Evolutionary conservation across 2,113 vertebrate genomes (phyloP), one percentile per base, ranked within the genome.

Genomic region (Strix aluco): DNA sequence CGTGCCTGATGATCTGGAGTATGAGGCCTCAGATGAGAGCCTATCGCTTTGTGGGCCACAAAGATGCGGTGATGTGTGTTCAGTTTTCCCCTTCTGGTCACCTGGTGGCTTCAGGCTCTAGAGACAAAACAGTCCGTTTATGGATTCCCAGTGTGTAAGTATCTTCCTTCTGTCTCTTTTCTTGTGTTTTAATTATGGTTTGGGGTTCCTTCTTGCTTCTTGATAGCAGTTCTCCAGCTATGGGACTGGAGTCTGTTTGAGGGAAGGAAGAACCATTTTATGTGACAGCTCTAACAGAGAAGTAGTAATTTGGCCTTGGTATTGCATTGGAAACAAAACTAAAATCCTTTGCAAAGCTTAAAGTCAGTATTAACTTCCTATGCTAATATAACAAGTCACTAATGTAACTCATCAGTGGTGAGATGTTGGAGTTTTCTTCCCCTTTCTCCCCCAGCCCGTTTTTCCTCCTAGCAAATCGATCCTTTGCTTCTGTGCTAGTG

Each of bases 1-100:
- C 99, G 0, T 99, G 98, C 88, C 95, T 99, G 93, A 99, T 99
- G 99, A 98, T 99, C 85, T 99, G 99, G 99, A 99, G 98, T 88
- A 98, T 99, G 99, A 99, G 98, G 86, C 98, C 99, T 75, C 99
- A 99, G 97, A 98, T 98, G 98, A 98, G 99, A 83, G 99, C 99
- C 3, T 99, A 99, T 97, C 99, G 99, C 74, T 99, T 99, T 22
- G 94, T 98, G 21, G 99, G 99, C 63, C 99, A 99, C 97, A 99
- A 99, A 97, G 99, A 99, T 4, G 99, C 99, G 0, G 97, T 99
- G 78, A 95, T 96, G 67, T 99, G 98, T 11, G 98, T 99, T n/a
- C 98, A 99, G 70, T 99, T 99, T 97, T 99, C 99, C 46, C 99
- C 99, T 12, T 99, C 99, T 1, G 99, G 99, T 59, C 99, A 99